Conservation (phyloP, 2,113 vertebrate species). For the Neogale vison region DNA sequence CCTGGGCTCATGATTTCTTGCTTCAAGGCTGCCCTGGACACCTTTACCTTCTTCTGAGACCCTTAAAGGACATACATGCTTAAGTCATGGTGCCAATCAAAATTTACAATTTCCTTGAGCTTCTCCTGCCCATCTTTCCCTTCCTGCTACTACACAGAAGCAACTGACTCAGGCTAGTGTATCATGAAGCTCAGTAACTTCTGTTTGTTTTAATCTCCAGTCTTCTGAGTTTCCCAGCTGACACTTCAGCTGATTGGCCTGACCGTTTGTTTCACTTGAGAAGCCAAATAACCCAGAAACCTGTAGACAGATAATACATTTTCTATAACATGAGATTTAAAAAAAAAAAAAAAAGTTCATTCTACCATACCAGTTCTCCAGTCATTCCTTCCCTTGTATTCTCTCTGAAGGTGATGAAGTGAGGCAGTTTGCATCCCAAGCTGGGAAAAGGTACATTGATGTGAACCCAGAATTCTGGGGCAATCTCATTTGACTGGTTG, state of each 20-base stretch:
- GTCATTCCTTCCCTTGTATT: background rate
- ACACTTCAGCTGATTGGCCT: background rate
- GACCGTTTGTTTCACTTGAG: background rate
- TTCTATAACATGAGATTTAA: background rate
- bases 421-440: background rate
- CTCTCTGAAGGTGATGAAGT: background rate
- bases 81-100: background rate
- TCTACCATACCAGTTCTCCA: background rate
- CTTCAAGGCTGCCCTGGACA: background rate
- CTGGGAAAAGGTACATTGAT: background rate
- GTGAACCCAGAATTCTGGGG: background rate
- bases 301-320: background rate
- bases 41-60: background rate
- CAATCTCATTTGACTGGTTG: background rate
- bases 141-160: background rate
- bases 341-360: background rate
- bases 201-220: background rate
- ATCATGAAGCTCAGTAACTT: background rate
- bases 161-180: background rate
- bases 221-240: background rate
- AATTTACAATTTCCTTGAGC: background rate
- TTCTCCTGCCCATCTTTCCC: background rate
- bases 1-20: background rate
- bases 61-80: background rate
- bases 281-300: constrained; percentile 22